Evolutionary conservation across 2,888 invertebrate genomes (phyloP), one percentile per base, ranked within the genome.

Genomic region (Phanerotoma sp.): DNA sequence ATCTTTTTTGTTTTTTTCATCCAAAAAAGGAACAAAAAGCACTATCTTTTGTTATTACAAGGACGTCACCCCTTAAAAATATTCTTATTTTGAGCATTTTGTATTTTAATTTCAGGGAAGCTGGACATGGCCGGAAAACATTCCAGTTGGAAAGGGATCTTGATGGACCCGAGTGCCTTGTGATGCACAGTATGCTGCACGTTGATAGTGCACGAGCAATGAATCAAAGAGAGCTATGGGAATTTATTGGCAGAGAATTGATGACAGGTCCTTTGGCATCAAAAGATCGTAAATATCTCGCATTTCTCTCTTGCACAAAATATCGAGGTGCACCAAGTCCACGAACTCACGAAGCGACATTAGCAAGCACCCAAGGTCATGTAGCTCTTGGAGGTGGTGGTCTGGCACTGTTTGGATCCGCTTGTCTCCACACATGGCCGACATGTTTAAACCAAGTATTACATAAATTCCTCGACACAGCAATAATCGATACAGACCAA

Each of bases 371-470:
- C 6, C 84, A 87, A 72, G 93, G 87, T 1, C 89, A 94, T 75
- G 91, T 91, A n/a, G 95, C 96, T 1, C 80, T 96, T 54, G 96
- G 96, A 33, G 91, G 92, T 13, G 96, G 96, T 21, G 95, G 95
- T 1, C 79, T 97, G 56, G 96, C 96, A 6, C 78, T 96, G 11
- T 91, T 96, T 73, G 94, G 96, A 6, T 91, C 92, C 0, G 94
- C 88, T 1, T 93, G 91, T 71, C 82, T 96, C 47, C 91, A 93
- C 74, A 90, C 93, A 3, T 96, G 96, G 96, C 93, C 96, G 2
- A 82, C 83, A 22, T 77, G 75, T 41, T 79, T 92, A 56, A 80
- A 84, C 5, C 86, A 93, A 64, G 60, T 67, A 5, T 73, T 87
- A 15, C 72, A 82, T 11, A 82, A 82, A 60, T 85, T 89, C 67